Conservation (phyloP, 2,797 vertebrate genomes). For the Pagetopsis macropterus region DNA sequence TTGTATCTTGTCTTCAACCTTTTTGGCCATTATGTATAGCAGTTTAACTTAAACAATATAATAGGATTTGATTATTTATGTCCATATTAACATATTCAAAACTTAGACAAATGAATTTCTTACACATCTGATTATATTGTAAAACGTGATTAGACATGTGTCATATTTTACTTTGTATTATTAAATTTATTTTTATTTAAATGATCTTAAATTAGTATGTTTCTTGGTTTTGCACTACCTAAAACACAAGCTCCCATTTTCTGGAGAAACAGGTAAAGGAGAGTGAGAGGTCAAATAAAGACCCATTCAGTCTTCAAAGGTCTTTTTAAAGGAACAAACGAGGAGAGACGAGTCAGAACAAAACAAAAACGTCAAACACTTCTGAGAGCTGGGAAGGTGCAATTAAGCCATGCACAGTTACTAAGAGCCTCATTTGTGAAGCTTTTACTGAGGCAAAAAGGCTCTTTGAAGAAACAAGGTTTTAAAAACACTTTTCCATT, state of each 20-base stretch:
- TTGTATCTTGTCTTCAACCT: too few species aligned
- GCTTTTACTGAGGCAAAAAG: conserved; percentile 3
- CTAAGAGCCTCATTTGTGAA: conserved; percentile 5
- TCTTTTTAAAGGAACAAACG: neutral
- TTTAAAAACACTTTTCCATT: conserved; percentile 1
- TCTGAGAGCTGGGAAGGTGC: neutral
- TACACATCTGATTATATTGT: too few species aligned
- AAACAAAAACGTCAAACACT: neutral
- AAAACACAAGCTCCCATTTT: neutral
- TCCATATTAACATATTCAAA: too few species aligned
- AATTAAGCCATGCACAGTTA: neutral
- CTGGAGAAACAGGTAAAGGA: neutral
- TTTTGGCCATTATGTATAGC: too few species aligned
- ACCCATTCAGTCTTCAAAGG: neutral
- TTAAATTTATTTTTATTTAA: too few species aligned
- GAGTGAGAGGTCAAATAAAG: neutral
- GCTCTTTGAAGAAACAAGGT: neutral
- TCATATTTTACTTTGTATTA: too few species aligned
- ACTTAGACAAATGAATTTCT: too few species aligned
- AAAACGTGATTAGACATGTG: too few species aligned
- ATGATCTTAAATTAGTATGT: too few species aligned
- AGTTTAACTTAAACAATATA: too few species aligned
- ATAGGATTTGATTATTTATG: too few species aligned
- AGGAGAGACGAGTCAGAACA: neutral
- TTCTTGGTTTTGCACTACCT: neutral